Evolutionary conservation across 2,888 invertebrate species (phyloP), one percentile per base, ranked within the genome.

Genomic region (Meganola albula): DNA sequence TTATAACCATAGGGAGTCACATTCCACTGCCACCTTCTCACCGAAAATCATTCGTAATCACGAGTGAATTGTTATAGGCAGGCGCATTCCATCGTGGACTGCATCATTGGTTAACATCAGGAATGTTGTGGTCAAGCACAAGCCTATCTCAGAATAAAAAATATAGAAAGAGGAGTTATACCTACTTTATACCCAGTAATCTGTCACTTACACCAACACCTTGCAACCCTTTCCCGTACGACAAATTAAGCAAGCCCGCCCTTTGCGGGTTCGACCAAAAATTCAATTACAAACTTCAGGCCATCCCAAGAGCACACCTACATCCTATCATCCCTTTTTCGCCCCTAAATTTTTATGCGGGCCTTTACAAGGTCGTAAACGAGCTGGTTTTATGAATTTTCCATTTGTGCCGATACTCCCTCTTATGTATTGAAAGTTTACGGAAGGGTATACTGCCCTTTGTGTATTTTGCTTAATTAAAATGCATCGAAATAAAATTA

Each of bases 241-340:
- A 72, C 74, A 80, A 83, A 84, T 85, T 84, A 84, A 76, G 78
- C 83, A 80, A 71, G 72, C 64, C 63, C 60, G 71, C 80, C 84
- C 84, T 80, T 76, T 82, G 84, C 77, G 83, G 76, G 83, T 82
- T 77, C 63, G 67, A 77, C 83, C 83, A 79, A 84, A 83, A 85
- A 85, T 85, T 85, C 84, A 85, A 85, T 85, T 85, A 84, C 82
- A 68, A 80, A 85, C 79, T 83, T 82, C 71, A 64, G 53, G 20
- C 74, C 78, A 78, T 84, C 82, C 83, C 83, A 82, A 68, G 83
- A 80, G 83, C 66, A 62, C 59, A 65, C 72, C 74, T 71, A 74
- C 76, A 80, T 62, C 56, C 54, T 55, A 55, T 66, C 78, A 73
- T 79, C 53, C 56, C 55, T 66, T 78, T 74, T 79, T 75, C 74